Evolutionary conservation across 2,888 invertebrate genomes (phyloP), one percentile per base, ranked within the genome.

Genomic region (Danaus chrysippus): DNA sequence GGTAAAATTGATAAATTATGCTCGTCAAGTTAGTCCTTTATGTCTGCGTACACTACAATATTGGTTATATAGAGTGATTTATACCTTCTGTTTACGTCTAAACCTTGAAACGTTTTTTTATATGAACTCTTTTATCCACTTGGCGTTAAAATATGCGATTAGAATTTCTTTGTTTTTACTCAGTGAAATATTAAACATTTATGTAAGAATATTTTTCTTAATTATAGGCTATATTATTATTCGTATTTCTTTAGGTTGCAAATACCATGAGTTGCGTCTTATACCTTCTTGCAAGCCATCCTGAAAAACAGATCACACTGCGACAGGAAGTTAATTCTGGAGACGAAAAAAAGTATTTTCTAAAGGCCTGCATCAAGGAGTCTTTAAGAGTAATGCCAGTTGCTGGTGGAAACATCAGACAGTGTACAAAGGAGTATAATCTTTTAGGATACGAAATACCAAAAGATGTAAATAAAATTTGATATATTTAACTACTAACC

Each of bases 331-430:
- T 93, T 9, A 63, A 81, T 0, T 78, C 76, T 0, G 77, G 71
- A 2, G 56, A 74, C 0, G 75, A 74, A 1, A 83, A 58, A 77
- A 83, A 92, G 66, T 89, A 92, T 0, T 96, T 94, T 72, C 76
- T 96, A 17, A 93, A 92, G 65, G 95, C 95, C 0, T 94, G 94
- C 70, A 91, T 96, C 46, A 96, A 95, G 75, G 96, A 96, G 79
- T 89, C 93, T 0, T 77, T 94, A 63, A 90, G 95, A 71, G 67
- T 93, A n/a, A 88, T 92, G 72, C 93, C 94, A 0, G 91, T 94
- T 1, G 91, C 92, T 0, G 78, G 92, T 12, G 94, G 92, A 0
- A 93, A 92, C 66, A 71, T 92, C 10, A 87, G 94, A 63, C 79
- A 80, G 60, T 84, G 92, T 56, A 78, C 80, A 0, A 87, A 90